Conservation (phyloP, 2,113 vertebrate genomes). For the Hydrochoerus hydrochaeris region DNA sequence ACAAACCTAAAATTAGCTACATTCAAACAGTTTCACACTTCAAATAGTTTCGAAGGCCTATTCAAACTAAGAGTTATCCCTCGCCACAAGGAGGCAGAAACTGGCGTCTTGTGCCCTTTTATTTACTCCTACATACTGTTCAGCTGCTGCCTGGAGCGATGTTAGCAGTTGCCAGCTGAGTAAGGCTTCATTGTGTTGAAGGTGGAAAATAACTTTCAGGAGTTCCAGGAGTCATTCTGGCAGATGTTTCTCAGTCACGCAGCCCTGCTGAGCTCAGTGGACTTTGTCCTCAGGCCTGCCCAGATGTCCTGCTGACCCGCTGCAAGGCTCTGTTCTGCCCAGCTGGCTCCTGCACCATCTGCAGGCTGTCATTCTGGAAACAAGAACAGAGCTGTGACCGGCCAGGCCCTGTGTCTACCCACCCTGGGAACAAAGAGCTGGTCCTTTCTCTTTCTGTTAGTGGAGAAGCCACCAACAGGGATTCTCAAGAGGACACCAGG, state of each 20-base stretch:
- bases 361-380: background rate
- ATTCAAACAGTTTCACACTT: background rate
- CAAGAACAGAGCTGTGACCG: background rate
- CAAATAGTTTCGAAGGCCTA: background rate
- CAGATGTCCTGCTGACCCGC: background rate
- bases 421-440: background rate
- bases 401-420: background rate
- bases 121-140: background rate
- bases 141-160: background rate
- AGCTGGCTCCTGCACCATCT: background rate
- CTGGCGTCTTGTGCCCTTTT: background rate
- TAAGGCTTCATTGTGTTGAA: background rate
- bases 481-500: background rate
- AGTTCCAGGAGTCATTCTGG: background rate
- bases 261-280: background rate
- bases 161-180: background rate
- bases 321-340: background rate
- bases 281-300: background rate
- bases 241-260: background rate
- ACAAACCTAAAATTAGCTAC: background rate
- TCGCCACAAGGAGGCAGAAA: background rate
- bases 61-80: background rate
- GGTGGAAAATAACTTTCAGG: background rate
- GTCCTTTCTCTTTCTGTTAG: background rate
- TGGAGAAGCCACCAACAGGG: background rate